Conservation (phyloP, 2,888 invertebrate species). For the Erebia epiphron region DNA sequence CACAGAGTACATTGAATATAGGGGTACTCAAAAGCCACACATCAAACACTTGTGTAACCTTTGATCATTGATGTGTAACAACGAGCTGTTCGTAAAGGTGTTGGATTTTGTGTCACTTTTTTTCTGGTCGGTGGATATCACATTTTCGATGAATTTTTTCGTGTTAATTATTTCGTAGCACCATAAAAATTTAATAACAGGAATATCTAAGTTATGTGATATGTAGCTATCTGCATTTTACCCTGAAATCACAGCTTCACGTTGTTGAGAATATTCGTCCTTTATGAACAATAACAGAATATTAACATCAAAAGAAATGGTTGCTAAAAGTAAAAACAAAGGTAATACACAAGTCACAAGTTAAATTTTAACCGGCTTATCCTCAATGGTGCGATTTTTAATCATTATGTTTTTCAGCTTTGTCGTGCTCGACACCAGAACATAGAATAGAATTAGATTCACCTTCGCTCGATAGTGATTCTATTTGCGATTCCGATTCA, state of each 20-base stretch:
- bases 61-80: no score
- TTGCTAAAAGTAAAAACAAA: conserved; percentile 64
- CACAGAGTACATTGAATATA: no score
- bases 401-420: conserved; percentile 54
- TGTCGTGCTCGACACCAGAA: conserved; percentile 74
- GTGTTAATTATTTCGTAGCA: no score
- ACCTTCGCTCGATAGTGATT: conserved; percentile 73
- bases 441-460: conserved; percentile 62
- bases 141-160: no score
- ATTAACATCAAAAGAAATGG: conserved; percentile 58
- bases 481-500: conserved; percentile 69
- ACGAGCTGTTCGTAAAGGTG: no score
- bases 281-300: conserved; percentile 55
- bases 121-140: no score
- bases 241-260: neutral
- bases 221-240: conserved; percentile 2
- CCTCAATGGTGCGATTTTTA: neutral
- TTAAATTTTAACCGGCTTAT: neutral
- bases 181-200: neutral
- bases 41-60: no score
- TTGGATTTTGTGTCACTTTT: no score
- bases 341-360: conserved; percentile 43
- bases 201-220: neutral
- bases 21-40: no score
- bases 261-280: conserved; percentile 24